phyloP scores from a whole-genome alignment of 2,797 vertebrate genomes.

The Lindbergichthys nudifrons region DNA sequence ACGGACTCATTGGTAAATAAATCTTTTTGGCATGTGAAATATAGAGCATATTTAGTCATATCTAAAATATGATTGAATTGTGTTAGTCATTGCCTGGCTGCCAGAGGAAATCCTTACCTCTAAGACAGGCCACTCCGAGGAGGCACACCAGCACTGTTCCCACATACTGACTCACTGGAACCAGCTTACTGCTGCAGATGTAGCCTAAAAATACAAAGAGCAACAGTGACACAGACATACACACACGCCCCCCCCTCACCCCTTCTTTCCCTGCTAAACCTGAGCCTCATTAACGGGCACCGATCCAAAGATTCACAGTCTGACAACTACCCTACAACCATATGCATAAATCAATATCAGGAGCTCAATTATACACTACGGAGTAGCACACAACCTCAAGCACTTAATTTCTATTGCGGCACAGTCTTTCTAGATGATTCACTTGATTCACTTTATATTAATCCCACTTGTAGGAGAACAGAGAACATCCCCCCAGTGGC shows the following conservation, averaged over 20 bases:
- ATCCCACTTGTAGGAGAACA: conserved; percentile 49
- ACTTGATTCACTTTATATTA: conserved; percentile 65
- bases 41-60: conserved; percentile 35
- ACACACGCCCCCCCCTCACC: background rate
- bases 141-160: conserved; percentile 90
- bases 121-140: conserved; percentile 91
- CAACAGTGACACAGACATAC: conserved; percentile 31
- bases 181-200: conserved; percentile 90
- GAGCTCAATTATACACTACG: conserved; percentile 61
- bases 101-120: conserved; percentile 84
- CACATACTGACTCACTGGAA: conserved; percentile 90
- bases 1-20: conserved; percentile 46
- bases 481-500: conserved; percentile 19
- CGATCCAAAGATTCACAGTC: conserved; percentile 47
- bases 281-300: conserved; percentile 49
- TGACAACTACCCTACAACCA: conserved; percentile 44
- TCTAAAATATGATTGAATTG: conserved; percentile 39
- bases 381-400: conserved; percentile 61
- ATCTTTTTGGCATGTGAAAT: conserved; percentile 40
- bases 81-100: conserved; percentile 13
- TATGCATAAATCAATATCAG: conserved; percentile 66
- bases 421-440: conserved; percentile 48
- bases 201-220: conserved; percentile 83
- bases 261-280: conserved; percentile 4
- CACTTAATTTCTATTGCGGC: conserved; percentile 65